Evolutionary conservation across 2,113 vertebrate genomes (phyloP), one percentile per base, ranked within the genome.

Genomic region (Alaudala cheleensis): DNA sequence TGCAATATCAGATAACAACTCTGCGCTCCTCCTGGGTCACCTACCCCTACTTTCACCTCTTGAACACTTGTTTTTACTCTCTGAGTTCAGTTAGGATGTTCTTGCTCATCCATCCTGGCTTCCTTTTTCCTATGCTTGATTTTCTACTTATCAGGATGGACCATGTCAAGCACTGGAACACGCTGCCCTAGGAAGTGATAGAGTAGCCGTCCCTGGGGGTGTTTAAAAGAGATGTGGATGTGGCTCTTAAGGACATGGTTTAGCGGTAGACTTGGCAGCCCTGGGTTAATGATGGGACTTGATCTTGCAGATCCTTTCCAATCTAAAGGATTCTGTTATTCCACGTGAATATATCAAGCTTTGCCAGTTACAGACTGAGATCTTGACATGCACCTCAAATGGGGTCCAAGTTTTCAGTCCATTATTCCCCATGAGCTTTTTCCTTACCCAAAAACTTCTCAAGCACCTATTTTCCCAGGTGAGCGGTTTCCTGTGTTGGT

Each of bases 181-280:
- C 0, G 0, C 26, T 37, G 24, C 31, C 25, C 25, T 6, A 14
- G 17, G 22, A 58, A 65, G 22, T 9, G 37, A 3, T 28, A 6
- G 20, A 47, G 40, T 22, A 71, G 26, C 31, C 21, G 26, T 28
- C 44, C 45, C 39, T 67, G 53, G 7, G 39, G 17, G 11, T 29
- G 25, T 45, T 74, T 45, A 60, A n/a, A 67, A 81, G 24, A 4
- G 14, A 10, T 18, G 11, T 29, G 53, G 28, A 29, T 40, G 29
- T 61, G 70, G 9, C 24, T 67, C n/a, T 54, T 31, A 47, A 82
- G 40, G n/a, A 31, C 21, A 21, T 5, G 1, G 21, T 40, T 67
- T 40, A 26, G 6, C 53, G 44, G 24, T 9, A 50, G n/a, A 22
- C 11, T 67, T 74, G 11, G 39, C 7, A 67, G 10, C 26, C 37